Base-by-base conservation (phyloP, 2,113 vertebrate species). In the Nibea coibor region DNA sequence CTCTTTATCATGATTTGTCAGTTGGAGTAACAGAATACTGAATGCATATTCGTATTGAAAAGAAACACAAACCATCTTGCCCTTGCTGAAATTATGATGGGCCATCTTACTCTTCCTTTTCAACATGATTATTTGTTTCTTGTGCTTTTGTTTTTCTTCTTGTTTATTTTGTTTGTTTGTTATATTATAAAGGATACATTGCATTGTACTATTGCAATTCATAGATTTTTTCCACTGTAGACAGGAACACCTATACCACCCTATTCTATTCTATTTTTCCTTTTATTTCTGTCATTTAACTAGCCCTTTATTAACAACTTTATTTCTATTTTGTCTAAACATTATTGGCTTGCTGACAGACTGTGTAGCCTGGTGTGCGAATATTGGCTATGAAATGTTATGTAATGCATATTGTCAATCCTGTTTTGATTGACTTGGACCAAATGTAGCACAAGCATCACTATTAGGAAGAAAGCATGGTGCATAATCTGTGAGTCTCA, bases 401-500 rank as follows among this genome's bases (percentile, higher is more conserved):
- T n/a, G 48, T 43, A 35, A 51, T 58, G 31, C 53, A 20, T 64
- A 19, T 64, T 53, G 56, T 70, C 19, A 39, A 2, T 69, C 39
- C 16, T 22, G 15, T 72, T 69, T 59, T 68, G 19, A 76, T 24
- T 47, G 69, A 42, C 57, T 43, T 6, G 50, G 16, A 35, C 67
- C 26, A 76, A 74, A 47, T 67, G 45, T 48, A 70, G 61, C 54
- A 62, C 61, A 75, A 63, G 63, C 69, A 64, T 69, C 45, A 63
- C 10, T 54, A 50, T 12, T n/a, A 24, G 50, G 45, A 90, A 68
- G 47, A 81, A 83, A 83, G 35, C 70, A 82, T 64, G 54, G 75
- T 86, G 73, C 74, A 56, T 62, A 86, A 66, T 35, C 31, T 39
- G 35, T 8, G 31, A 35, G 31, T 35, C 35, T 35, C 56, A 89